A percentile compares a stretch with the other conserved stretches of the same genome.
Evolutionary conservation across 1,140 invertebrate genomes (phyloP).

Genomic region (Drusus annulatus): DNA sequence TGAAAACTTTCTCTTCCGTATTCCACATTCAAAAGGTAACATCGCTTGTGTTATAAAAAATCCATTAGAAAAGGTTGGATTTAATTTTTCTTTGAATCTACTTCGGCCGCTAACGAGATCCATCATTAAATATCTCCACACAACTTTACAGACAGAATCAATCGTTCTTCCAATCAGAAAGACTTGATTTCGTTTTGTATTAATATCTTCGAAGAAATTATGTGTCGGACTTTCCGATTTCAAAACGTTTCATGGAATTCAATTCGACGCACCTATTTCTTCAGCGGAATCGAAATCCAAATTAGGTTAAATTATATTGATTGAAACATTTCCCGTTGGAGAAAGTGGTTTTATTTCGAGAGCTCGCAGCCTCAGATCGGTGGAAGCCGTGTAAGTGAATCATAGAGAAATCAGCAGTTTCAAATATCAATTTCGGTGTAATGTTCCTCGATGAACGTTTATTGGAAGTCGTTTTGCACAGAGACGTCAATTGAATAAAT

Average conservation of each 20-base stretch:
- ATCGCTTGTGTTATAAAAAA: constrained; percentile 25
- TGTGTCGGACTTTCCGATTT: too few relatives aligned
- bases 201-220: too few relatives aligned
- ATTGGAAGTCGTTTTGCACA: constrained; percentile 29
- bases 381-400: neutral
- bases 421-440: constrained; percentile 37
- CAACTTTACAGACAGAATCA: too few relatives aligned
- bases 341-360: too few relatives aligned
- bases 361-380: too few relatives aligned
- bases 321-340: neutral
- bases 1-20: constrained; percentile 31
- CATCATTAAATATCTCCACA: neutral
- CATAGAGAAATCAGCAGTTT: constrained; percentile 33
- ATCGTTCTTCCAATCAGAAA: too few relatives aligned
- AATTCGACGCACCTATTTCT: too few relatives aligned
- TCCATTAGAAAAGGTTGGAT: constrained; percentile 4
- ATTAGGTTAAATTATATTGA: neutral
- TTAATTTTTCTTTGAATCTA: neutral
- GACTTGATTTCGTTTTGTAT: too few relatives aligned
- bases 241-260: too few relatives aligned
- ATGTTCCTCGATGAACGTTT: constrained; percentile 23
- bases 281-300: neutral
- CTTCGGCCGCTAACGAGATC: neutral
- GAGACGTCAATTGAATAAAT: constrained; percentile 33
- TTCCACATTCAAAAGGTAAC: constrained; percentile 27